Evolutionary conservation across 2,113 vertebrate genomes (phyloP), one percentile per base, ranked within the genome.

Genomic region (Calidris pugnax): DNA sequence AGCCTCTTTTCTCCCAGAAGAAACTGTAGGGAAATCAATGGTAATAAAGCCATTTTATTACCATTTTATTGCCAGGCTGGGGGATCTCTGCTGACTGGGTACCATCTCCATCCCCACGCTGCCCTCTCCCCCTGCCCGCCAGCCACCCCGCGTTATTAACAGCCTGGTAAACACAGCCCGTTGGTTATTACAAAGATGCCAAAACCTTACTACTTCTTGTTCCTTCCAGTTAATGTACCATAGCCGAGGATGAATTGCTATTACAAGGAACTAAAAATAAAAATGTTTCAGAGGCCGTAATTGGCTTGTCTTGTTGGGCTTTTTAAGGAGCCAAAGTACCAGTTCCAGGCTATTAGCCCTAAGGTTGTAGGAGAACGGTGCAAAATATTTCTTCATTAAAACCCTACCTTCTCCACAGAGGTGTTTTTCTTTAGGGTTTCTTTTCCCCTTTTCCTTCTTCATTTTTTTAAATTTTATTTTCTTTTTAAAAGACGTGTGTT

Each of bases 311-410:
- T 98, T 98, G 97, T 98, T 97, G 98, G 94, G 97, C 96, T 98
- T 98, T 97, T 98, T 95, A 97, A 92, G 88, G 93, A 98, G 95
- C 98, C 96, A 97, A 98, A 97, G 97, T 97, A 97, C 95, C 97
- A 97, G 98, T 98, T 98, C 97, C 98, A 98, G 98, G 98, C 97
- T 98, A 98, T 98, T 98, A 98, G 96, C 96, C 96, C 75, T 95
- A 94, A 83, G 92, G 95, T 97, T 97, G 81, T 95, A 97, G 92
- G 75, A 97, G 93, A 97, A 97, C 55, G 90, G 95, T 88, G 85
- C 93, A 97, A 97, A 97, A 95, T 94, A 98, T 97, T 98, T 98
- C 96, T 96, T 98, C 96, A 97, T 98, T 98, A 98, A 98, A 98
- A 98, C 77, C 37, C 60, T 98, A 96, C 90, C 39, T 88, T 97